Evolutionary conservation across 2,888 invertebrate species (phyloP), one percentile per base, ranked within the genome.

Genomic region (Coleophora flavipennella): DNA sequence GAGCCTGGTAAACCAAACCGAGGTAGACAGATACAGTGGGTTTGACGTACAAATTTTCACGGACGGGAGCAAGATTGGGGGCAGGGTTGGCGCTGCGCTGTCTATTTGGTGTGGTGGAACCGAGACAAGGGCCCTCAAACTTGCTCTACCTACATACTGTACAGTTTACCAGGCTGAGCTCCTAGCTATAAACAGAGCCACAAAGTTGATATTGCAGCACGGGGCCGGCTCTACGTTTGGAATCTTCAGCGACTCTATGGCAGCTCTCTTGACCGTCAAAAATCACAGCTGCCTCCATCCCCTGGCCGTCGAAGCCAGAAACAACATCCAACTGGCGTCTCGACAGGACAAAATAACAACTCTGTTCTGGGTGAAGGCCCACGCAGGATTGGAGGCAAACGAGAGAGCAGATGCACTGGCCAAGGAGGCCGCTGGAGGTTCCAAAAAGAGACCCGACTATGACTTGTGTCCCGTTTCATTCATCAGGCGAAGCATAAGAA

Each of bases 121-220:
- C n/a, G 35, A 35, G 31, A 31, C 39, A 35, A 35, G 35, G 35
- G 31, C 35, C 35, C 35, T 31, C 35, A 35, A 35, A 35, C 39
- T 35, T 39, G 35, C 35, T 31, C 39, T 39, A 35, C 31, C 39
- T 31, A 35, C 39, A 31, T 39, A 39, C 31, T 31, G 35, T 39
- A 39, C 35, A 31, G 35, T 39, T 31, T 35, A 35, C 39, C 35
- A 39, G 35, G 35, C 39, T 35, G 35, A 39, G 31, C 39, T 39
- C 35, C 35, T n/a, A n/a, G n/a, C n/a, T n/a, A n/a, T n/a, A n/a
- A n/a, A n/a, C n/a, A n/a, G n/a, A n/a, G n/a, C n/a, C n/a, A n/a
- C n/a, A n/a, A n/a, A n/a, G n/a, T n/a, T n/a, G n/a, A n/a, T n/a
- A n/a, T n/a, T n/a, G n/a, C n/a, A n/a, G n/a, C n/a, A n/a, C n/a